Base-by-base conservation (phyloP, 2,113 vertebrate genomes). In the Pluvialis apricaria region DNA sequence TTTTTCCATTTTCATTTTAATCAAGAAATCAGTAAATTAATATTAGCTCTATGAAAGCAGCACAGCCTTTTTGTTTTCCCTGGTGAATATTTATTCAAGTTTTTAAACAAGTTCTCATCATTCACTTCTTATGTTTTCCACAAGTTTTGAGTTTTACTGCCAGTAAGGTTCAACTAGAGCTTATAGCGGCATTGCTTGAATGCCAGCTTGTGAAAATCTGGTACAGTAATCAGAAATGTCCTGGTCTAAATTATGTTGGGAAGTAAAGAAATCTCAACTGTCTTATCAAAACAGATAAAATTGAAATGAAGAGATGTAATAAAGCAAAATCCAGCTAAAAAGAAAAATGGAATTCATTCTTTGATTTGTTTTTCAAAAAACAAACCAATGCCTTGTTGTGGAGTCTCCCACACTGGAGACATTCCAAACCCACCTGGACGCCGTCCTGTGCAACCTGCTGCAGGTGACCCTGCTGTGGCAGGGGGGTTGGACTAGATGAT, bases 1-100 rank as follows among this genome's bases (percentile, higher is more conserved):
- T 75, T 91, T 94, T 95, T 92, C 64, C 78, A 78, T 94, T 97
- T 95, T 95, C 40, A 64, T 94, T 96, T 97, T 96, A 97, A 97
- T 97, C 92, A 97, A 95, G 91, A 90, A 86, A 94, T 91, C 90
- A 82, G 92, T 92, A 94, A 97, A 96, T 97, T 95, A 95, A 91
- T 92, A 94, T 90, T 94, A 94, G 66, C 57, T 82, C 68, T 90
- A 25, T 55, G 86, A 90, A 96, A 75, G 75, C 75, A 95, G 54
- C 66, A 75, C 11, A 40, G 51, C 51, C 66, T 95, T 93, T 89
- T 82, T 79, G 65, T 93, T 96, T 94, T 70, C 94, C 86, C 62
- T 38, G 25, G 68, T 82, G 91, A 97, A 64, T 88, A 92, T 92
- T 96, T 96, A 73, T 82, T 92, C 78, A 87, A 62, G 82, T 52